Percentiles rank a stretch among this genome's conserved stretches.
Evolutionary conservation across 2,113 vertebrate species (phyloP).

Genomic region (Turnix velox): DNA sequence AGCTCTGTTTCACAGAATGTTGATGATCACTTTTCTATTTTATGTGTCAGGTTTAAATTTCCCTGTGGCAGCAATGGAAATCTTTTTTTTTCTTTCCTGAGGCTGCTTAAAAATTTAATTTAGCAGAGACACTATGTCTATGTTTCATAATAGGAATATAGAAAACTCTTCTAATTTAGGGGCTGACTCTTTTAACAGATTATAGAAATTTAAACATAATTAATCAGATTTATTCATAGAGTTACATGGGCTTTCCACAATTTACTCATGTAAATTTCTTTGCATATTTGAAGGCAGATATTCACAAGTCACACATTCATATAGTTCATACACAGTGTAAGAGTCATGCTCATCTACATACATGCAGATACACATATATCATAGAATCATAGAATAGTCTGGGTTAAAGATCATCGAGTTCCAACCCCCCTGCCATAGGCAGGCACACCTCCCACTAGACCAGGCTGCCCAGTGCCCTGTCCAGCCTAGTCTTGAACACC

Average conservation of each 20-base stretch:
- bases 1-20: conserved; percentile 8
- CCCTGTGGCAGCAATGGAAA: conserved; percentile 68
- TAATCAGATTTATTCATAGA: conserved; percentile 74
- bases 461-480: too few relatives aligned
- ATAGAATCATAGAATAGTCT: too few relatives aligned
- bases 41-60: conserved; percentile 67
- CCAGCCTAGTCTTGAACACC: too few relatives aligned
- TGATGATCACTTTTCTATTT: conserved; percentile 66
- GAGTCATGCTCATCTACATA: conserved; percentile 14
- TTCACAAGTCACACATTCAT: conserved; percentile 37
- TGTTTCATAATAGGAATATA: conserved; percentile 69
- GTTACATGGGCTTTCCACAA: conserved; percentile 66
- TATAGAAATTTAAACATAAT: conserved; percentile 78
- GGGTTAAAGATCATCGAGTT: too few relatives aligned
- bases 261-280: conserved; percentile 73
- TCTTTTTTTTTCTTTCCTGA: conserved; percentile 74
- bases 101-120: conserved; percentile 75
- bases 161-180: conserved; percentile 75
- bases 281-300: conserved; percentile 61
- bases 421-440: too few relatives aligned
- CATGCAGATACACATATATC: conserved; percentile 23
- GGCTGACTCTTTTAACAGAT: conserved; percentile 74
- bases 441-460: too few relatives aligned
- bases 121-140: conserved; percentile 53
- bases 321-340: not conserved